Conservation (phyloP, 2,113 vertebrate genomes). For the Psilopogon haemacephalus region DNA sequence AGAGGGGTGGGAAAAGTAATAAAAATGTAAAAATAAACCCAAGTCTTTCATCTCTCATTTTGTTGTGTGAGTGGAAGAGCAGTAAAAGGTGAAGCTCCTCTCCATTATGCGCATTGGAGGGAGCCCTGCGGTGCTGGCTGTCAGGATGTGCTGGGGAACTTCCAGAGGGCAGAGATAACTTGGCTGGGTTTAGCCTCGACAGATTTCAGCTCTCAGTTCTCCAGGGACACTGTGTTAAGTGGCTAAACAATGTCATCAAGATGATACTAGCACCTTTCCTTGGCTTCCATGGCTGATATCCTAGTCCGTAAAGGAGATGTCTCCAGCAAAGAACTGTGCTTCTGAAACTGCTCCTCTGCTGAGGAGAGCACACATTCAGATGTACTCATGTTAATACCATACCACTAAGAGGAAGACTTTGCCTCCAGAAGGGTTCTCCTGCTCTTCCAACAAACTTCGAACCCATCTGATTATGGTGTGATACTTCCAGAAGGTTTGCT, state of each 20-base stretch:
- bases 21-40: conserved; percentile 36
- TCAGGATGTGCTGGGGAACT: background rate
- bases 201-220: background rate
- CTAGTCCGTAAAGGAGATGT: background rate
- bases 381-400: background rate
- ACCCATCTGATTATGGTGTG: background rate
- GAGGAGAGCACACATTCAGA: too few relatives aligned
- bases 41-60: background rate
- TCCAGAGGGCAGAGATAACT: background rate
- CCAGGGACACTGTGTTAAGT: rapidly evolving
- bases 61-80: background rate
- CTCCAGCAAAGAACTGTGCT: background rate
- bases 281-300: background rate
- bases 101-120: background rate
- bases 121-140: rapidly evolving
- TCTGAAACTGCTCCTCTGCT: background rate
- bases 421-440: background rate
- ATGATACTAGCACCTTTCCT: background rate
- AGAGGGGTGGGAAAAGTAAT: conserved; percentile 24
- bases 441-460: background rate
- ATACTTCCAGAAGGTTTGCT: background rate
- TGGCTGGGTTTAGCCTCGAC: background rate
- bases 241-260: background rate
- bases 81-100: conserved; percentile 18
- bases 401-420: background rate